Evolutionary conservation across 1,140 invertebrate species (phyloP), one percentile per base, ranked within the genome.

Genomic region (Drosophila parvula): DNA sequence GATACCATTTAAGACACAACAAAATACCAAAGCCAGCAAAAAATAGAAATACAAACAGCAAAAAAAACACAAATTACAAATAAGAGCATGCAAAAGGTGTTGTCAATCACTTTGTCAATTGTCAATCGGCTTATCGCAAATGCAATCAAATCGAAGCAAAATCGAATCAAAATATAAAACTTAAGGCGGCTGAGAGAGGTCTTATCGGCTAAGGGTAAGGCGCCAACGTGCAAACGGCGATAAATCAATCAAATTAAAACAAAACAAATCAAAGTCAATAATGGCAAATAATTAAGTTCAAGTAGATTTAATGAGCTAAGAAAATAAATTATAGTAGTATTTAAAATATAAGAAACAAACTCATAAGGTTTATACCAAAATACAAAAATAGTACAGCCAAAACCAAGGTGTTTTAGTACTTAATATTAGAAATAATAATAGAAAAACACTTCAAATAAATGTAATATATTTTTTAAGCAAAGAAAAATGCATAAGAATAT

Each of bases 211-310:
- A 64, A 57, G 53, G 53, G 63, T 69, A 41, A 79, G 58, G 58
- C 65, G 58, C 61, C 51, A 55, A n/a, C 36, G 53, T 38, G 55
- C 44, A 22, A 48, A 22, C 27, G 18, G 38, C 64, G 47, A 73
- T 84, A 75, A 84, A 84, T 77, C 80, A 84, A 84, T 83, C 77
- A 55, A 60, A 60, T 67, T 43, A 34, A 18, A 38, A n/a, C 47
- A 16, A 50, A 50, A 32, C 34, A 53, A 57, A 76, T 61, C 73
- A 64, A 71, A 74, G 62, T 69, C 60, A 64, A 83, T 74, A 57
- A 47, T 59, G 45, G 43, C 78, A 76, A 76, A 79, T 63, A 59
- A 79, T 74, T 43, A 68, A 36, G 63, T 27, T 68, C 57, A 67
- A 74, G 61, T 67, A 65, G 61, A 56, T 18, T 68, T 45, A 47